Conservation (phyloP, 2,113 vertebrate genomes). For the Uropsilus gracilis region DNA sequence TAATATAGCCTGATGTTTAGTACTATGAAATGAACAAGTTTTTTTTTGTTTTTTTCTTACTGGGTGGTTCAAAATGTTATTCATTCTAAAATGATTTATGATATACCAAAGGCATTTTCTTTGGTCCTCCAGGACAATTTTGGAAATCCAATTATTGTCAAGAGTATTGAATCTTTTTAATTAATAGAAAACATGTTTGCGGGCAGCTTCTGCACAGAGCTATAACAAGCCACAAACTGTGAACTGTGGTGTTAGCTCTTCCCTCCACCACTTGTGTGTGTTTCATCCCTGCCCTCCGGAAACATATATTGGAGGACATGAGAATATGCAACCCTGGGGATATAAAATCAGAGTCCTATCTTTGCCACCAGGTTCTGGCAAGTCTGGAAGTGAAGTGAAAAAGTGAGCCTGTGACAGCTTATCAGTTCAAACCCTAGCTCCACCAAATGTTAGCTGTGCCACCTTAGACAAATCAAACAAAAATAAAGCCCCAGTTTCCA, state of each 20-base stretch:
- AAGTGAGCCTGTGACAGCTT: background rate
- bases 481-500: background rate
- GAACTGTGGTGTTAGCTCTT: background rate
- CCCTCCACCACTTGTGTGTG: background rate
- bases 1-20: conserved; percentile 4
- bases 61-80: conserved; percentile 22
- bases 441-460: background rate
- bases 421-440: background rate
- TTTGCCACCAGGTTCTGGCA: background rate
- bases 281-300: background rate
- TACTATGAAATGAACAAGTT: conserved; percentile 11
- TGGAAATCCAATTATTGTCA: conserved; percentile 36
- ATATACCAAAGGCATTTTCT: conserved; percentile 35
- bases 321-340: background rate
- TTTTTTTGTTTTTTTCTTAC: background rate
- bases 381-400: background rate
- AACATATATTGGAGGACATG: background rate
- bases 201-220: background rate
- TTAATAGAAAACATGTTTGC: background rate
- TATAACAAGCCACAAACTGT: background rate
- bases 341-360: background rate
- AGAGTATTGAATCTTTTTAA: background rate
- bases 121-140: conserved; percentile 46
- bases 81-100: conserved; percentile 45
- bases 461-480: background rate